Conservation (phyloP, 37 sponge, comb jelly and placozoan species). For the Bolinopsis microptera region DNA sequence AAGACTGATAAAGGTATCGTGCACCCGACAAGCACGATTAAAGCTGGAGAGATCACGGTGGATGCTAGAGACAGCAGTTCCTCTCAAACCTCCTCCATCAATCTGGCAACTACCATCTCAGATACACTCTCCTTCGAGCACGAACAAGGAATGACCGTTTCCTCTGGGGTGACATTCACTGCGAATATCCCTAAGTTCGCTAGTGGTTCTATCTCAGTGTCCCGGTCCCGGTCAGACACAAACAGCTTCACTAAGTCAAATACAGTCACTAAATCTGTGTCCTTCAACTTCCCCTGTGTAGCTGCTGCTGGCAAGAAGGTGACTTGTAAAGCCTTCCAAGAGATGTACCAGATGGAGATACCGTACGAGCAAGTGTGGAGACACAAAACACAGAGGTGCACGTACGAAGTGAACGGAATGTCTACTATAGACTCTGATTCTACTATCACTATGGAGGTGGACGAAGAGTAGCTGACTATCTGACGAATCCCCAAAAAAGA, state of each 20-base stretch:
- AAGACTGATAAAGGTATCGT: neutral
- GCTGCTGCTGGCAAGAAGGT: constrained; percentile 91
- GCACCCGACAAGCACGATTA: neutral
- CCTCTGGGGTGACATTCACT: neutral
- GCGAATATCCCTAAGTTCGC: neutral
- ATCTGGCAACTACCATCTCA: neutral
- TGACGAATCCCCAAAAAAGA: no score
- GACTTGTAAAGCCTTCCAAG: constrained; percentile 79
- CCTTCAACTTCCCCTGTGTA: constrained; percentile 77
- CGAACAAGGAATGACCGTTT: neutral
- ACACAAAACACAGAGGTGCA: neutral
- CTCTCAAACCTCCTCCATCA: neutral
- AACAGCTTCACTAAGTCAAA: neutral
- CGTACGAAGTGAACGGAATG: neutral
- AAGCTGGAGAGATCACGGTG: neutral
- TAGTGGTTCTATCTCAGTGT: neutral
- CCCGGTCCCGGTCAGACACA: neutral
- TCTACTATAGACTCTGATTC: neutral
- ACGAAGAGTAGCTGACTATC: no score
- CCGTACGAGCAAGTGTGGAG: constrained; percentile 71
- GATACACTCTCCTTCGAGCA: neutral
- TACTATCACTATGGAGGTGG: neutral
- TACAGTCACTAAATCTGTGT: neutral
- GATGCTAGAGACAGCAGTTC: neutral
- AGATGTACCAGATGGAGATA: constrained; percentile 71